A percentile compares a stretch with the other conserved stretches of the same genome.
phyloP scores from a whole-genome alignment of 2,113 vertebrate species.

The Neoarius graeffei region DNA sequence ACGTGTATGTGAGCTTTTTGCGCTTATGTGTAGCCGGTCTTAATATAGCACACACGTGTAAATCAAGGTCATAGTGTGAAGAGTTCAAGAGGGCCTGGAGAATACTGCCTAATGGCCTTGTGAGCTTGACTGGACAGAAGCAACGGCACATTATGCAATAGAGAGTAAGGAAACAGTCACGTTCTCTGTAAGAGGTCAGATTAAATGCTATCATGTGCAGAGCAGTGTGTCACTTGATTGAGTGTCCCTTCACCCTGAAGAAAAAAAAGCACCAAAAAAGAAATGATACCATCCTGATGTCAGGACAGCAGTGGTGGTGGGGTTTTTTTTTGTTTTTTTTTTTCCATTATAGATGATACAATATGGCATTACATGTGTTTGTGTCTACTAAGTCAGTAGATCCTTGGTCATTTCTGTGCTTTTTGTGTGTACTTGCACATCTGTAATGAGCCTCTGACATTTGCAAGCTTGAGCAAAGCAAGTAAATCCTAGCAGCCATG shows the following conservation, averaged over 20 bases:
- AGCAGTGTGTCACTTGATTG: not conserved
- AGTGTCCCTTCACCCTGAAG: not conserved
- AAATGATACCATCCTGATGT: not conserved
- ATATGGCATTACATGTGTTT: not conserved
- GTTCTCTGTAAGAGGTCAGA: slow-evolving; percentile 4
- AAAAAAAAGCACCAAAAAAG: not conserved
- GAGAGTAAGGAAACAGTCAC: not conserved
- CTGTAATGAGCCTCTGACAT: slow-evolving; percentile 10
- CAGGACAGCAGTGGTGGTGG: not conserved
- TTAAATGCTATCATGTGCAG: not conserved
- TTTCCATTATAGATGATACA: not conserved
- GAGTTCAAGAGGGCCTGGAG: not conserved
- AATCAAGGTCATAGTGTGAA: slow-evolving; percentile 15
- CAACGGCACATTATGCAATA: not conserved
- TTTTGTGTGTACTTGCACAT: not conserved
- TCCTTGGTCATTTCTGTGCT: not conserved
- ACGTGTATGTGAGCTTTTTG: not conserved
- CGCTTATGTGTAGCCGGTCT: not conserved
- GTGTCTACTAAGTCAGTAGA: not conserved
- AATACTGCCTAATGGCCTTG: not conserved
- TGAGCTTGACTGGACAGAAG: not conserved
- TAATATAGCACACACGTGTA: slow-evolving; percentile 26
- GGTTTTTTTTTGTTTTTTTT: not conserved
- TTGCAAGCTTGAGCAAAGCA: slow-evolving; percentile 24
- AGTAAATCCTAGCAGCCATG: not conserved